Conservation (phyloP, 2,888 invertebrate genomes). For the Phalera bucephala region DNA sequence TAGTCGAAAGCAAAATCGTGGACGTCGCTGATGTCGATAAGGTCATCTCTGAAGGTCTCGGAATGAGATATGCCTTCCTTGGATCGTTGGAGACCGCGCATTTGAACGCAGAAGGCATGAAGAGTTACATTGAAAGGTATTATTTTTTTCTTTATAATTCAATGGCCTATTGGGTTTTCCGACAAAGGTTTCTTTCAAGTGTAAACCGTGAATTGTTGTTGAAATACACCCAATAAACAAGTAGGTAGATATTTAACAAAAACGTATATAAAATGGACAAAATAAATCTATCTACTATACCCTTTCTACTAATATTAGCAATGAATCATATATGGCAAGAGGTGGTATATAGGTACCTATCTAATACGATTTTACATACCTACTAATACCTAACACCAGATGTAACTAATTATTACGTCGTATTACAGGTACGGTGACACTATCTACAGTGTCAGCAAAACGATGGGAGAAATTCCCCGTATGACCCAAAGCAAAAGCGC, state of each 20-base stretch:
- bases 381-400: too few species aligned
- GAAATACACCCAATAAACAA: too few species aligned
- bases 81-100: conserved; percentile 97
- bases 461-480: conserved; percentile 89
- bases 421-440: conserved; percentile 79
- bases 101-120: conserved; percentile 95
- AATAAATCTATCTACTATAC: too few species aligned
- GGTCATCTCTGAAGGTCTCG: conserved; percentile 97
- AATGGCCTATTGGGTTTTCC: not conserved
- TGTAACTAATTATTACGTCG: too few species aligned
- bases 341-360: too few species aligned
- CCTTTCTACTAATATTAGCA: too few species aligned
- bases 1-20: conserved; percentile 93
- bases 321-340: too few species aligned
- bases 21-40: conserved; percentile 94
- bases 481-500: conserved; percentile 86
- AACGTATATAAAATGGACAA: too few species aligned
- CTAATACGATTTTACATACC: too few species aligned
- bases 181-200: not conserved
- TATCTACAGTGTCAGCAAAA: conserved; percentile 85
- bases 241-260: too few species aligned
- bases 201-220: too few species aligned
- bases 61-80: conserved; percentile 97
- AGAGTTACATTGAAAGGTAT: conserved; percentile 83
- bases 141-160: too few species aligned